Evolutionary conservation across 2,113 vertebrate genomes (phyloP).

Genomic region (Rhabdomys dilectus): DNA sequence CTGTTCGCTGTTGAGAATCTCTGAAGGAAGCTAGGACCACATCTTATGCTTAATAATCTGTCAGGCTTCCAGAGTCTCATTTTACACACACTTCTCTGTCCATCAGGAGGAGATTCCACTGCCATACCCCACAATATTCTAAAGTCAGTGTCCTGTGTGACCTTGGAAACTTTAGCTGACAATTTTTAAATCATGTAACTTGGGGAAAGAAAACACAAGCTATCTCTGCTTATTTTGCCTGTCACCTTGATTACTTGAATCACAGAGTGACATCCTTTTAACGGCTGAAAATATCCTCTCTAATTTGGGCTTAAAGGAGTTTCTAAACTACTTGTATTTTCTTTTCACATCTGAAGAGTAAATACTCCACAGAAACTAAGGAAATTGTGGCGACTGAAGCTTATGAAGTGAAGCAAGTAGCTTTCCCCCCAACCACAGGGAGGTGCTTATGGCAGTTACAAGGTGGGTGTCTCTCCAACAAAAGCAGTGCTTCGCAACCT

Average conservation of each 20-base stretch:
- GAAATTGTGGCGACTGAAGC: background rate
- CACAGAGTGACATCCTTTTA: conserved; percentile 65
- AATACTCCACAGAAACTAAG: conserved; percentile 65
- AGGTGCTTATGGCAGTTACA: background rate
- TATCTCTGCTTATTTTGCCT: conserved; percentile 45
- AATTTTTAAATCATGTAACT: conserved; percentile 40
- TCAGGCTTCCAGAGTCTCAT: background rate
- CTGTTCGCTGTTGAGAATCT: conserved; percentile 7
- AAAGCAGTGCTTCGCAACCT: background rate
- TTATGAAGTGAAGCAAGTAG: conserved; percentile 41
- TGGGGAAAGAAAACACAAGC: conserved; percentile 23
- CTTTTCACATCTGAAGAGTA: conserved; percentile 59
- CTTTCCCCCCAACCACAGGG: background rate
- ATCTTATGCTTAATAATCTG: conserved; percentile 2
- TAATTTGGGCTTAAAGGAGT: conserved; percentile 70
- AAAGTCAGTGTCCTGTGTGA: conserved; percentile 30
- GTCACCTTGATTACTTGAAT: conserved; percentile 65
- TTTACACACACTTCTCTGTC: background rate
- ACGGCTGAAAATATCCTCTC: conserved; percentile 68
- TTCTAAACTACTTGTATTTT: conserved; percentile 74
- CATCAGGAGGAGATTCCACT: background rate
- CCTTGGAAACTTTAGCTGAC: conserved; percentile 43
- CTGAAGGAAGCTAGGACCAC: background rate
- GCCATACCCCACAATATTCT: background rate
- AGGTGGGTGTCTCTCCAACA: background rate